Evolutionary conservation across 2,113 vertebrate species (phyloP), one percentile per base, ranked within the genome.

Genomic region (Lonchura striata): DNA sequence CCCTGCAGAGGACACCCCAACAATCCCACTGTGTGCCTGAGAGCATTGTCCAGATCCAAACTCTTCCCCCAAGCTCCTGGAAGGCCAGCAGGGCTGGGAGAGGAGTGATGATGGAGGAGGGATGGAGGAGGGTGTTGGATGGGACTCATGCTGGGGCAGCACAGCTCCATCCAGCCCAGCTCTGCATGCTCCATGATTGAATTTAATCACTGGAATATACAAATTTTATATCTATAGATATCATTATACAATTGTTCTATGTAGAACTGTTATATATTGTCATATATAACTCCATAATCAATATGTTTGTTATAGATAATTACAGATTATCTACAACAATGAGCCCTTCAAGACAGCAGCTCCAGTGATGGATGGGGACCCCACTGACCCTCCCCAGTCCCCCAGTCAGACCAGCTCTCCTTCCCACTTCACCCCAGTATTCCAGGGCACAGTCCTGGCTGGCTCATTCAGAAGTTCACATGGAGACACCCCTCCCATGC

Each of bases 161-260:
- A 6, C 42, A 24, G 31, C 4, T 37, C 63, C 27, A 42, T 42
- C 31, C 1, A 0, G 35, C 42, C 60, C 12, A 10, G n/a, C 28
- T 15, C 35, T 65, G 50, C 42, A 20, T 0, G 0, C 17, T 27
- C 14, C 53, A 37, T 11, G 15, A 27, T 0, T 33, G 15, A 10
- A 52, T 33, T 44, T 18, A 27, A 50, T 23, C 23, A 46, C 5
- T 12, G 8, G 3, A 11, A 25, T 5, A 19, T 10, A 44, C 4
- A 33, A 7, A n/a, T 49, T 35, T 9, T 39, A 47, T 23, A 22
- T 22, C 19, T 16, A 27, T 15, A 31, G 7, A 22, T 37, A 3
- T 52, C 1, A 0, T 27, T 46, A 60, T 27, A 60, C 22, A 15
- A 13, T 23, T 2, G 0, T 41, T 56, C 12, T 22, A 6, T 11